Percentiles rank a stretch among this genome's conserved stretches.
These are phyloP conservation scores for Myxocyprinus asiaticus DNA, from an alignment of 2,113 vertebrate species.

Conservation along the genomic window DNA sequence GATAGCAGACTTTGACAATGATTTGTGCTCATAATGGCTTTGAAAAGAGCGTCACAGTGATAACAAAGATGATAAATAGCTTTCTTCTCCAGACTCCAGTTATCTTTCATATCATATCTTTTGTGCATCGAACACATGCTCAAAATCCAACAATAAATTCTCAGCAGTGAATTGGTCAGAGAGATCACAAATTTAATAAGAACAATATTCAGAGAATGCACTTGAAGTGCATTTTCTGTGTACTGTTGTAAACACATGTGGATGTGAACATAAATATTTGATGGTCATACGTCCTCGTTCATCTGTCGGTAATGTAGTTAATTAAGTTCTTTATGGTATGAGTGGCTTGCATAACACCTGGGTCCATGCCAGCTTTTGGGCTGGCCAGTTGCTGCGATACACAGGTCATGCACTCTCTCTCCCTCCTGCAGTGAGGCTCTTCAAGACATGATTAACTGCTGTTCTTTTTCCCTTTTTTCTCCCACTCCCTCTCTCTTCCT, in stretches of 20 bases:
- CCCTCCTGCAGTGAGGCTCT: conserved; percentile 47
- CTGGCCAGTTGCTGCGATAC: conserved; percentile 71
- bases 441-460: conserved; percentile 55
- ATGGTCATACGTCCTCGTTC: neutral
- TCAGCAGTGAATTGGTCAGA: too few species aligned
- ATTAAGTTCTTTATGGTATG: conserved; percentile 28
- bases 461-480: conserved; percentile 50
- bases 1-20: conserved; percentile 25
- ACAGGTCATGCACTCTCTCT: conserved; percentile 60
- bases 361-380: conserved; percentile 54
- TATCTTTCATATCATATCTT: neutral
- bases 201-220: too few species aligned
- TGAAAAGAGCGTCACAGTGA: neutral
- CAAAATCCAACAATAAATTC: neutral
- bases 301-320: neutral
- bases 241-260: too few species aligned
- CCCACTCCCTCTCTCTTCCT: conserved; percentile 54
- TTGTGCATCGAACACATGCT: neutral
- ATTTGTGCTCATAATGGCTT: conserved; percentile 36
- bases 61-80: conserved; percentile 21
- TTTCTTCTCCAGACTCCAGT: neutral
- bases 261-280: too few species aligned
- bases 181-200: too few species aligned
- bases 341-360: conserved; percentile 48
- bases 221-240: too few species aligned